Percentiles rank a stretch among this genome's conserved stretches.
These are phyloP conservation scores for Dryoscopus gambensis DNA, from an alignment of 2,113 vertebrate genomes.

Conservation along the genomic window DNA sequence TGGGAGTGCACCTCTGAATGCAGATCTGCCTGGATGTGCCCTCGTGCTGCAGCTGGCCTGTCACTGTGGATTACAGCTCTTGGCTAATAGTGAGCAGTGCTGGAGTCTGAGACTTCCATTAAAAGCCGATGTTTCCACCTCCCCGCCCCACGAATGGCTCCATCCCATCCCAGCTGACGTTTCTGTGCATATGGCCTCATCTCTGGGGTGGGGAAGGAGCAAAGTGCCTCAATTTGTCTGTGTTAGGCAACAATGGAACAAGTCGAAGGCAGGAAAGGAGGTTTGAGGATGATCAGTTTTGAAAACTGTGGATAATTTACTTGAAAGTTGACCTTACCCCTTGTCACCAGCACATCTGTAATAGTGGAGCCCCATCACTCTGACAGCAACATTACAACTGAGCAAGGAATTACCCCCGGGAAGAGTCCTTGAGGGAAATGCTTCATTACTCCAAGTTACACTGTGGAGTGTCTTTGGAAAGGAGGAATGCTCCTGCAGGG, in stretches of 20 bases:
- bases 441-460: neutral
- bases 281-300: neutral
- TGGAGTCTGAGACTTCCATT: neutral
- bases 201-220: neutral
- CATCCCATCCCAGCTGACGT: neutral
- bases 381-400: neutral
- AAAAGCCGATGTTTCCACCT: neutral
- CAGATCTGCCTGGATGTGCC: neutral
- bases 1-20: neutral
- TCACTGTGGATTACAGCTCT: constrained; percentile 14
- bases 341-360: neutral
- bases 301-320: neutral
- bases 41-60: constrained; percentile 39
- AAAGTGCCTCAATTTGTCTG: neutral
- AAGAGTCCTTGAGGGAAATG: neutral
- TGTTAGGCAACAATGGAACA: neutral
- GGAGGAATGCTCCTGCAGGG: constrained; percentile 7
- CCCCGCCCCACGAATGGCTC: neutral
- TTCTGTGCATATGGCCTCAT: fast-evolving
- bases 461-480: neutral
- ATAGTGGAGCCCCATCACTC: neutral
- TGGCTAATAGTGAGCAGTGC: neutral
- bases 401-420: neutral
- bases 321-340: neutral
- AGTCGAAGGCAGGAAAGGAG: neutral